Base-by-base conservation (phyloP, 2,797 vertebrate species). In the Acanthiza pusilla region DNA sequence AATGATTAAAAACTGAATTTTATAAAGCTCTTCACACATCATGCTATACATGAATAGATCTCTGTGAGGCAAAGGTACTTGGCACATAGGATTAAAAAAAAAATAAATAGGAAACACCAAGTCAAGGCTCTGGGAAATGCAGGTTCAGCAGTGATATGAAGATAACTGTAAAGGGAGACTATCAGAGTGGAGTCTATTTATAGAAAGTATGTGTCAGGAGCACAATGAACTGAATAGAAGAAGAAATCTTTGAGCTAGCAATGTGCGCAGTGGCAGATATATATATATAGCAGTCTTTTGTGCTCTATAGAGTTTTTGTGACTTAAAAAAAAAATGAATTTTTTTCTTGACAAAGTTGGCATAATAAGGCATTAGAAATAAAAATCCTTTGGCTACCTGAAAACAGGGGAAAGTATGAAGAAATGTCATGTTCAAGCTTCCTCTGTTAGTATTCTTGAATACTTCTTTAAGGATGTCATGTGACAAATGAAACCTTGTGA, bases 151-250 rank as follows among this genome's bases (percentile, higher is more conserved):
- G 42, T 73, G 71, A 89, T 75, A 63, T 68, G 30, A 80, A 71
- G 55, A 36, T 82, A 96, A 89, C 70, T 73, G 78, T 42, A 95
- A 85, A 72, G 71, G 68, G 26, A 72, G 29, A 42, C 34, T 90
- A 55, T 81, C 23, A 25, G 86, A 85, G 45, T 12, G 12, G 27
- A 93, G n/a, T 94, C 77, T 96, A 76, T 97, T 96, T 96, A 87
- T 93, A 95, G 96, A 78, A 80, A 58, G 70, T 38, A 17, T 60
- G 68, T 23, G 13, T 88, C 76, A 91, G 47, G 36, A 57, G 43
- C 78, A 91, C 91, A 94, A 83, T 85, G 48, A 34, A 48, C 34
- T 58, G 66, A 95, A 85, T 80, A 71, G 72, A 76, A 30, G 38
- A 93, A 82, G 72, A 96, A 85, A 85, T 74, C 62, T 78, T 96